Percentiles rank a stretch among this genome's conserved stretches.
phyloP scores from a whole-genome alignment of 1,140 invertebrate genomes.

The Drosophila pandora region DNA sequence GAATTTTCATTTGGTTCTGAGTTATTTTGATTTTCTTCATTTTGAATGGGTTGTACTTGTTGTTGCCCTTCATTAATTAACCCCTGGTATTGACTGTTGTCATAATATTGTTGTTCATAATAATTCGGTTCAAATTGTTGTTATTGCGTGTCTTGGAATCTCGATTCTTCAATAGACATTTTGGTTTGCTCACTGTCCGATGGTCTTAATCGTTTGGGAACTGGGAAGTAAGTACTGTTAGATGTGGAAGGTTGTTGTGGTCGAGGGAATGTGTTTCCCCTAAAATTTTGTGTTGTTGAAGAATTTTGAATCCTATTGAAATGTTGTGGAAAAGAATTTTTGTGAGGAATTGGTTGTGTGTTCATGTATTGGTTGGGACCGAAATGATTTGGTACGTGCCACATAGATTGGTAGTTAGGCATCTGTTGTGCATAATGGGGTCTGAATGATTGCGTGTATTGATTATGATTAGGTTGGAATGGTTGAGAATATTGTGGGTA shows the following conservation, averaged over 20 bases:
- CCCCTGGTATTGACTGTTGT: not conserved
- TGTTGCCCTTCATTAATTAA: conserved; percentile 9
- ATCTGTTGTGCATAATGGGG: conserved; percentile 9
- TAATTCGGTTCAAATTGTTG: conserved; percentile 6
- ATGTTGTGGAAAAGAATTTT: not conserved
- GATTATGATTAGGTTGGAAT: conserved; percentile 15
- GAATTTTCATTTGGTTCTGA: conserved; percentile 3
- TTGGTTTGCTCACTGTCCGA: not conserved
- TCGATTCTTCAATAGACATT: conserved; percentile 14
- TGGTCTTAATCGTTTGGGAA: conserved; percentile 12
- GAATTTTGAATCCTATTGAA: conserved; percentile 5
- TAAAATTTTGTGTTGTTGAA: not conserved
- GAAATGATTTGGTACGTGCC: conserved; percentile 1
- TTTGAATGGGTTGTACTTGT: conserved; percentile 1
- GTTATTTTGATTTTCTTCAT: not conserved
- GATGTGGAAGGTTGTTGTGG: conserved; percentile 9
- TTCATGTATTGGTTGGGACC: not conserved
- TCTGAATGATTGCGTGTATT: conserved; percentile 9
- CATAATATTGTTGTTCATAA: conserved; percentile 12
- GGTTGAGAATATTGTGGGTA: not conserved
- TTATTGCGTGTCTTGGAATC: not conserved
- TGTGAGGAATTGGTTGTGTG: not conserved
- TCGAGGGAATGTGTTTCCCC: too few relatives aligned
- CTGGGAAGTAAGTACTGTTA: conserved; percentile 7
- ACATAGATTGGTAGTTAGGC: conserved; percentile 1